Percentiles rank a stretch among this genome's conserved stretches.
Evolutionary conservation across 2,113 vertebrate species (phyloP).

Genomic region (Tychaedon coryphoeus): DNA sequence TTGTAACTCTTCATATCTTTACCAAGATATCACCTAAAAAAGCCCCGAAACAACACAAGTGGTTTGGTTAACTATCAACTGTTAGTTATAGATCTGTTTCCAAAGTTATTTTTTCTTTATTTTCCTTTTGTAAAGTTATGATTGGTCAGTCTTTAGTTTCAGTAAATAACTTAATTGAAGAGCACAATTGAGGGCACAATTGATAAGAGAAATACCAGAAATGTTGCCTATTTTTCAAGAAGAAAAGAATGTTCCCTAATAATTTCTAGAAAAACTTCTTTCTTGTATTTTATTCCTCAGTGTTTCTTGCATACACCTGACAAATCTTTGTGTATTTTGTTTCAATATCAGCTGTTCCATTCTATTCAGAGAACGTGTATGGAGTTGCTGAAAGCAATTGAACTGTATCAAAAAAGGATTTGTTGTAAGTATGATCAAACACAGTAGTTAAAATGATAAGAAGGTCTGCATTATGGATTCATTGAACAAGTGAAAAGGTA

Average conservation of each 20-base stretch:
- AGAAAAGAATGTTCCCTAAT: neutral
- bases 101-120: neutral
- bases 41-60: fast-evolving
- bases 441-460: neutral
- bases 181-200: neutral
- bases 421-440: slow-evolving; percentile 82
- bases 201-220: neutral
- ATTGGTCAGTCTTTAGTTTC: neutral
- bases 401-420: slow-evolving; percentile 95
- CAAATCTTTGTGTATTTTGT: neutral
- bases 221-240: neutral
- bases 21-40: neutral
- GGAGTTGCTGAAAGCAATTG: slow-evolving; percentile 96
- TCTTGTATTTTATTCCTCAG: neutral
- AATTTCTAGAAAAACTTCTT: neutral
- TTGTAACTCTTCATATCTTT: neutral
- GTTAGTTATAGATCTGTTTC: neutral
- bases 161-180: neutral
- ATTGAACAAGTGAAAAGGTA: neutral
- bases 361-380: slow-evolving; percentile 97
- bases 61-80: neutral
- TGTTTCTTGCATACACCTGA: neutral
- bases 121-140: neutral
- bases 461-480: neutral
- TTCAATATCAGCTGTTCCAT: slow-evolving; percentile 88